phyloP scores from a whole-genome alignment of 2,113 vertebrate genomes.

The Numenius arquata region DNA sequence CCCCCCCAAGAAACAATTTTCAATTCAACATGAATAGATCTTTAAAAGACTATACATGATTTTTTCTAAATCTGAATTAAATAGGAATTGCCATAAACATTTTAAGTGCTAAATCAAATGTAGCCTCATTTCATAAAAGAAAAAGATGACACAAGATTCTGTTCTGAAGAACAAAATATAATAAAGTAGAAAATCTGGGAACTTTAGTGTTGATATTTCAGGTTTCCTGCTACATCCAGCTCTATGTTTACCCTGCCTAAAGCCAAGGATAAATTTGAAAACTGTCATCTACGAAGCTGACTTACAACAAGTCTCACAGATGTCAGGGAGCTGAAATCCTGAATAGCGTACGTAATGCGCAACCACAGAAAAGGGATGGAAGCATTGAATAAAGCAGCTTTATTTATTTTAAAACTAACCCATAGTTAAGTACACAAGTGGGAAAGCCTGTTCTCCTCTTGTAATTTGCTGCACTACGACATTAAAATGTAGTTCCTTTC shows the following conservation, averaged over 20 bases:
- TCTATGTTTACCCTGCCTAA: neutral
- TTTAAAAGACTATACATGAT: neutral
- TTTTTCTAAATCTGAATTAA: neutral
- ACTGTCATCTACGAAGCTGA: neutral
- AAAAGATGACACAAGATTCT: neutral
- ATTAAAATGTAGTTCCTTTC: neutral
- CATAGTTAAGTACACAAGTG: neutral
- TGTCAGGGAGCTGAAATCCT: neutral
- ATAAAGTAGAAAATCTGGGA: neutral
- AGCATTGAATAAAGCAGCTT: constrained; percentile 24
- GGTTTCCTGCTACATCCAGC: neutral
- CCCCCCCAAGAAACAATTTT: neutral
- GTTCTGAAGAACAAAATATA: neutral
- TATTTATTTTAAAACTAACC: constrained; percentile 7
- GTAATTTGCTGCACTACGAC: constrained; percentile 3
- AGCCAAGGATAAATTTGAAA: neutral
- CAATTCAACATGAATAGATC: neutral
- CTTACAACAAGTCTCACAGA: neutral
- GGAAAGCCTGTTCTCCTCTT: neutral
- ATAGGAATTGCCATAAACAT: neutral
- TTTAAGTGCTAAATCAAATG: neutral
- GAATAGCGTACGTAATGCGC: neutral
- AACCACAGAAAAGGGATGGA: constrained; percentile 6
- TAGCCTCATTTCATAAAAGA: neutral
- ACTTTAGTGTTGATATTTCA: neutral